These are phyloP conservation scores for Limonius californicus DNA, from an alignment of 1,140 invertebrate genomes.

Conservation along the genomic window DNA sequence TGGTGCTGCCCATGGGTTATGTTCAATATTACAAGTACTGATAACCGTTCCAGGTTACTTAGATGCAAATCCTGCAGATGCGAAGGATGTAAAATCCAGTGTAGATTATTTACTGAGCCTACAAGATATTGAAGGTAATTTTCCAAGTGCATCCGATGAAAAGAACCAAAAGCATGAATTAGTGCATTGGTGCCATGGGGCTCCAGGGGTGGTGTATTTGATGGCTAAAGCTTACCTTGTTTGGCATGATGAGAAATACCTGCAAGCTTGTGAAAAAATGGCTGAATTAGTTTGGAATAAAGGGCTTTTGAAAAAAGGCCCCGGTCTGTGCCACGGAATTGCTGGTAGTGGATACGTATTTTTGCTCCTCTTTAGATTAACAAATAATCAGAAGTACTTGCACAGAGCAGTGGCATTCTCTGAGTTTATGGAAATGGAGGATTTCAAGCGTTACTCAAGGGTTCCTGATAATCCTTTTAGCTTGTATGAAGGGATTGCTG, in stretches of 20 bases:
- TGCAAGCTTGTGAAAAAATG: conserved; percentile 63
- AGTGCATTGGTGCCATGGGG: conserved; percentile 88
- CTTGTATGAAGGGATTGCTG: conserved; percentile 82
- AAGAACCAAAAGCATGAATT: conserved; percentile 59
- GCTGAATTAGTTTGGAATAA: conserved; percentile 76
- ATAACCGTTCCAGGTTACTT: conserved; percentile 63
- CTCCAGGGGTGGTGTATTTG: conserved; percentile 74
- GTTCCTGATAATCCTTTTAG: conserved; percentile 78
- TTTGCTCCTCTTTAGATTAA: conserved; percentile 73
- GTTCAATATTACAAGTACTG: conserved; percentile 62
- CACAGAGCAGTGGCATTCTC: conserved; percentile 74
- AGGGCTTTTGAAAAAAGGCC: conserved; percentile 77
- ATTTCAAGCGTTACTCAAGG: conserved; percentile 65
- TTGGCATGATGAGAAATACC: conserved; percentile 71
- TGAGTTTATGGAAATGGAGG: conserved; percentile 64
- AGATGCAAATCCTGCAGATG: conserved; percentile 51
- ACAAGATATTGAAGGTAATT: conserved; percentile 65
- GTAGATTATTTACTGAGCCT: conserved; percentile 62
- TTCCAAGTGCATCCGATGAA: conserved; percentile 74
- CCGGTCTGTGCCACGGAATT: conserved; percentile 81
- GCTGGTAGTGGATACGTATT: conserved; percentile 84
- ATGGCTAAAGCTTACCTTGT: conserved; percentile 76
- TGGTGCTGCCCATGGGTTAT: conserved; percentile 76
- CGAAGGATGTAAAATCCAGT: conserved; percentile 53
- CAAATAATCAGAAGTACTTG: conserved; percentile 66